Evolutionary conservation across 2,113 vertebrate genomes (phyloP), one percentile per base, ranked within the genome.

Genomic region (Nycticorax nycticorax): DNA sequence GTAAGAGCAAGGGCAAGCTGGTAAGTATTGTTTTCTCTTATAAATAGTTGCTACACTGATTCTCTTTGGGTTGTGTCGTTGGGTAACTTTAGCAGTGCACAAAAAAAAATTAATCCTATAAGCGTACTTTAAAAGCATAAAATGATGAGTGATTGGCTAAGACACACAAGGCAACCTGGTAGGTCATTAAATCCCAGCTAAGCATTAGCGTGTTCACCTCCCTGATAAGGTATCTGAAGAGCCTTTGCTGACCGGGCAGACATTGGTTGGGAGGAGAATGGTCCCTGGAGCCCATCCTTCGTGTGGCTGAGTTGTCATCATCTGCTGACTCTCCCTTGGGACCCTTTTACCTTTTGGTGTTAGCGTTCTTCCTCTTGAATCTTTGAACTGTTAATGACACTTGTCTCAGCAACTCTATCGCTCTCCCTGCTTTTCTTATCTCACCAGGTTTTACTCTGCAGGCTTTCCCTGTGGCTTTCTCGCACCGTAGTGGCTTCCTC

Each of bases 371-470:
- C 45, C 76, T 92, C 67, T 76, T 86, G 72, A 91, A 73, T 96
- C 86, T 81, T 95, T 96, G 86, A 59, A 81, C 93, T 55, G 52
- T 69, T 92, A 59, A 50, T 71, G 56, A 30, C 17, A 12, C 5
- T 8, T 73, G 48, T 27, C 72, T 81, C 43, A 71, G 79, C 63
- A 77, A 35, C 23, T 19, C 39, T 66, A 16, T 27, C 22, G 62
- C 76, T 89, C 37, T 20, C 39, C 87, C 81, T 52, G 41, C 56
- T 47, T 91, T 92, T 67, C 68, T 96, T 96, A 92, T 96, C 94
- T 96, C 3, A 1, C 23, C 33, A 92, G 55, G 23, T 66, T 91
- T 91, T 81, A 32, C 35, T 59, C 19, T 3, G 20, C 13, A 75
- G 27, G 39, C 78, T 95, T 92, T 92, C 59, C 19, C 45, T 5